These are phyloP conservation scores for Rhinopomastus cyanomelas DNA, from an alignment of 2,113 vertebrate species.

Conservation along the genomic window DNA sequence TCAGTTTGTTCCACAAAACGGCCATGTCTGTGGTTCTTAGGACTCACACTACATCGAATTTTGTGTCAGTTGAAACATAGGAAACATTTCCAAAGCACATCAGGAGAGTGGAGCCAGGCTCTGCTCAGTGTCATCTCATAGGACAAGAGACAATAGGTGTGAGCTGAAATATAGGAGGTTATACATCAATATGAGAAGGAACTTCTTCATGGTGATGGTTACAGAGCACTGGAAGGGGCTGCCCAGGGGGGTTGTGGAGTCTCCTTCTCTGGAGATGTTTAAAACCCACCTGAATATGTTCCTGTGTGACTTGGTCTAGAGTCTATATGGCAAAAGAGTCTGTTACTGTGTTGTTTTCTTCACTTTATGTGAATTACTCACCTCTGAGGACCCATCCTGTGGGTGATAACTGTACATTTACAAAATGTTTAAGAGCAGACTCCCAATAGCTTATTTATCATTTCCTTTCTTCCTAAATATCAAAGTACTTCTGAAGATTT, in stretches of 20 bases:
- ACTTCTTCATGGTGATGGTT: too few relatives aligned
- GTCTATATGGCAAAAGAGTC: neutral
- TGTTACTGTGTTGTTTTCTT: rapidly evolving
- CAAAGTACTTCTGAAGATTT: neutral
- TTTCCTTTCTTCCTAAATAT: neutral
- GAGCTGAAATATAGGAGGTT: too few relatives aligned
- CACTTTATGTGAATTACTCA: neutral
- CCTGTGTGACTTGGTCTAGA: too few relatives aligned
- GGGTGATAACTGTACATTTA: neutral
- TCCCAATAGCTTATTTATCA: neutral
- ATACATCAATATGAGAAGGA: too few relatives aligned
- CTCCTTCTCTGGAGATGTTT: neutral
- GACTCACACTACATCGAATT: neutral
- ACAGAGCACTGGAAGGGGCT: too few relatives aligned
- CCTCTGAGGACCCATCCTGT: neutral
- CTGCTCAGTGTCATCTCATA: too few relatives aligned
- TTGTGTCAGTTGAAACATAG: neutral
- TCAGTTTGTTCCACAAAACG: neutral
- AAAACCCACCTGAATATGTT: too few relatives aligned
- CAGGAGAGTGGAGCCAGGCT: too few relatives aligned
- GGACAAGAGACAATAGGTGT: too few relatives aligned
- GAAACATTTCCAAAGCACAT: neutral
- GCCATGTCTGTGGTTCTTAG: neutral
- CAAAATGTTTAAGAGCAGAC: neutral
- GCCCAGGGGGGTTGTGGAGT: too few relatives aligned